These are phyloP conservation scores for Meteorus cinctellus DNA, from an alignment of 2,888 invertebrate genomes.

Conservation along the genomic window DNA sequence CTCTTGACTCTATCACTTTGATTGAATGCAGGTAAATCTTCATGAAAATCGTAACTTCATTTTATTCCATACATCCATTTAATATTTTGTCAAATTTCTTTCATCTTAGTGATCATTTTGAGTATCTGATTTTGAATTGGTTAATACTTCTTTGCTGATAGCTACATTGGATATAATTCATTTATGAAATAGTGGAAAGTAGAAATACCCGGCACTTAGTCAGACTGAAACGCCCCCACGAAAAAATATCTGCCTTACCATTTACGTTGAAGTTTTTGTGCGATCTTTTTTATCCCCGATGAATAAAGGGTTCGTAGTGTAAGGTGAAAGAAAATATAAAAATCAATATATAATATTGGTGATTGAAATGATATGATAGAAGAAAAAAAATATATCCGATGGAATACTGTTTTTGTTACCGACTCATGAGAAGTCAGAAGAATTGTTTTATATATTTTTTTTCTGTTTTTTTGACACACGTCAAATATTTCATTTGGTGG, in stretches of 20 bases:
- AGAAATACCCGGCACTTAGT: conserved; percentile 8
- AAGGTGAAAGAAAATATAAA: no score
- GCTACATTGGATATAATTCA: not conserved
- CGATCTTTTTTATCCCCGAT: not conserved
- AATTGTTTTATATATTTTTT: not conserved
- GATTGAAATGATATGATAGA: not conserved
- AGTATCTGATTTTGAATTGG: not conserved
- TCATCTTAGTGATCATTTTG: not conserved
- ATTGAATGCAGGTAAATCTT: conserved; percentile 52
- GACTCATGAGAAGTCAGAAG: not conserved
- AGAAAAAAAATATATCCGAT: not conserved
- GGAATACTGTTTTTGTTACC: not conserved
- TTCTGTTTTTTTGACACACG: not conserved
- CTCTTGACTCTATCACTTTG: conserved; percentile 45
- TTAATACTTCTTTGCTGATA: not conserved
- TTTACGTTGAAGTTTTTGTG: not conserved
- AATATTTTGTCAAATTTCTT: not conserved
- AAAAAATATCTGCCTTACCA: conserved; percentile 16
- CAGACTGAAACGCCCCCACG: not conserved
- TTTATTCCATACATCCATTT: not conserved
- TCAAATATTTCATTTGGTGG: not conserved
- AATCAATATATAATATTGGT: no score
- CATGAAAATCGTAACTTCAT: not conserved
- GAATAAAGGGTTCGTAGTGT: not conserved
- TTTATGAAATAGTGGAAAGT: not conserved